phyloP scores from a whole-genome alignment of 2,113 vertebrate genomes.

The Hipposideros armiger region DNA sequence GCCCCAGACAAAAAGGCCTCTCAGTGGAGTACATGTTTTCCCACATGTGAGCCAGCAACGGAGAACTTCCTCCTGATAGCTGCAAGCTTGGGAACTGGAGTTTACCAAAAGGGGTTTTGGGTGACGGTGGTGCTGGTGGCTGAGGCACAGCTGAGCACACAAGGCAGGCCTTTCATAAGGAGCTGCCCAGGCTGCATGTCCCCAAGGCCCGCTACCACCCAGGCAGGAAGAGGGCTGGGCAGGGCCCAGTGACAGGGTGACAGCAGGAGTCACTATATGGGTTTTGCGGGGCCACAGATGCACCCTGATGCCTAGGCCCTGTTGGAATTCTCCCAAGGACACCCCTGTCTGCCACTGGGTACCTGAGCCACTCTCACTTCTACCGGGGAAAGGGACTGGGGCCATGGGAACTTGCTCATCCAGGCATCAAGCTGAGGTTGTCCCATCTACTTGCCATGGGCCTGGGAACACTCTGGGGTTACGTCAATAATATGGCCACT shows the following conservation, averaged over 20 bases:
- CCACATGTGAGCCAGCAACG: slow-evolving; percentile 89
- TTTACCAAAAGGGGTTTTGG: slow-evolving; percentile 87
- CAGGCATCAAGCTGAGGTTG: accelerated
- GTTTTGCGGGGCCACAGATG: too few species aligned
- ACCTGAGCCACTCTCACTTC: not conserved
- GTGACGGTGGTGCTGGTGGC: slow-evolving; percentile 84
- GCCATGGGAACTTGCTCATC: accelerated
- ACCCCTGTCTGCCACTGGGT: accelerated
- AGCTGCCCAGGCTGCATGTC: not conserved
- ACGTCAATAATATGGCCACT: accelerated
- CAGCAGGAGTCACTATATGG: accelerated
- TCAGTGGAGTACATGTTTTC: slow-evolving; percentile 88
- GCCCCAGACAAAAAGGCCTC: slow-evolving; percentile 89
- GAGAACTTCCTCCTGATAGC: slow-evolving; percentile 89
- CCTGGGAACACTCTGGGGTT: accelerated
- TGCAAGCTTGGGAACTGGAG: slow-evolving; percentile 87
- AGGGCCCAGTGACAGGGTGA: accelerated
- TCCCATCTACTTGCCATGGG: not conserved
- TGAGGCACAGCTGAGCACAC: slow-evolving; percentile 85
- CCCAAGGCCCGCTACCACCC: not conserved
- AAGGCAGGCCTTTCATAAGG: slow-evolving; percentile 81
- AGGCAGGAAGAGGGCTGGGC: not conserved
- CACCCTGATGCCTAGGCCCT: too few species aligned
- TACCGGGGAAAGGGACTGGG: not conserved
- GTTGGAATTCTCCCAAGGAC: not conserved